Percentiles rank a stretch among this genome's conserved stretches.
These are phyloP conservation scores for Oeneis ivallda DNA, from an alignment of 2,888 invertebrate species.

Conservation along the genomic window DNA sequence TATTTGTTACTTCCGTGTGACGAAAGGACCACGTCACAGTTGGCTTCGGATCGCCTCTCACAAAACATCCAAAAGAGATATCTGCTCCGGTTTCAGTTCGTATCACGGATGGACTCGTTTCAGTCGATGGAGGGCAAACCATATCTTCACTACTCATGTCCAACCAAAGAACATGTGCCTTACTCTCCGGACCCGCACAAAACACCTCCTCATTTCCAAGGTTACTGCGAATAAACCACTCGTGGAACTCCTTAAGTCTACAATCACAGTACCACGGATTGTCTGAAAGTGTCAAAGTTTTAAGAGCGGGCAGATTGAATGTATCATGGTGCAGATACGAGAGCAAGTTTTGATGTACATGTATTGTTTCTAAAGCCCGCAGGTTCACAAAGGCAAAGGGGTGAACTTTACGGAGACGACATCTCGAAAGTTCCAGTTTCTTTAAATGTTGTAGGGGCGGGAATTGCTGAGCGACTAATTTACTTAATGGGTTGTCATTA, in stretches of 20 bases:
- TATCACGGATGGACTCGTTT: conserved; percentile 79
- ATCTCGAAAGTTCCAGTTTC: conserved; percentile 90
- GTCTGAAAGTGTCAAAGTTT: conserved; percentile 89
- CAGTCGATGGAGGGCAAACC: conserved; percentile 89
- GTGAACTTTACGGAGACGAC: conserved; percentile 87
- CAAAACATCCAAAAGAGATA: conserved; percentile 89
- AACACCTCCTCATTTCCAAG: conserved; percentile 87
- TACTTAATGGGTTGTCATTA: conserved; percentile 90
- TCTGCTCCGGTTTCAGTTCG: conserved; percentile 91
- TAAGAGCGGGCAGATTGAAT: conserved; percentile 80
- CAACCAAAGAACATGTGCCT: conserved; percentile 87
- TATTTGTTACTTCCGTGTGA: conserved; percentile 72
- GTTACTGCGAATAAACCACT: conserved; percentile 90
- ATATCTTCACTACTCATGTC: conserved; percentile 87
- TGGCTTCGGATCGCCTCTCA: conserved; percentile 91
- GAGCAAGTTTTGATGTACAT: conserved; percentile 90
- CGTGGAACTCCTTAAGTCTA: conserved; percentile 89
- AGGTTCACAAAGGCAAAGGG: conserved; percentile 88
- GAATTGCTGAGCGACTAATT: conserved; percentile 88
- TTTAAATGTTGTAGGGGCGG: conserved; percentile 89
- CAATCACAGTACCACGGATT: conserved; percentile 97
- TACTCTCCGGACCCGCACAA: conserved; percentile 86
- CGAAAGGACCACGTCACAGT: conserved; percentile 90
- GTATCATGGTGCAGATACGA: conserved; percentile 82
- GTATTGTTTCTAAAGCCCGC: conserved; percentile 89